These are phyloP conservation scores for Notodonta ziczac DNA, from an alignment of 2,888 invertebrate genomes.

Conservation along the genomic window DNA sequence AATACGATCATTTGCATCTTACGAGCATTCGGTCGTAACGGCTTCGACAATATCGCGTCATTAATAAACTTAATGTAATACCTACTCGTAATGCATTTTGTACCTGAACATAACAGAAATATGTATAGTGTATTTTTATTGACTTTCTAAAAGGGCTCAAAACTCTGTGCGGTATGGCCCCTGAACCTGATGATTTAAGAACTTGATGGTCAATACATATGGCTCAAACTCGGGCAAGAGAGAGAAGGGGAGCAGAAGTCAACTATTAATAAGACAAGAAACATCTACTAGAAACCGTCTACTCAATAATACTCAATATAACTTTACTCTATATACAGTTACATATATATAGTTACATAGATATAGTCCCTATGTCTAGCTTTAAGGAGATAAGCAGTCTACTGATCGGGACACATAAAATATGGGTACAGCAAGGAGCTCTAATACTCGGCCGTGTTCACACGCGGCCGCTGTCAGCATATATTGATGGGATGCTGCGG, in stretches of 20 bases:
- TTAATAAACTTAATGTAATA: conserved; percentile 16
- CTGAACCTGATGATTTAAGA: no score
- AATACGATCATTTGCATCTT: conserved; percentile 24
- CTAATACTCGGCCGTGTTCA: conserved; percentile 59
- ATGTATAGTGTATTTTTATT: no score
- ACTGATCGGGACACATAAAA: conserved; percentile 8
- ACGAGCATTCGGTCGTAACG: conserved; percentile 28
- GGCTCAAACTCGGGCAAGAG: no score
- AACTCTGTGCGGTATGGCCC: no score
- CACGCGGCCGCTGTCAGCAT: conserved; percentile 57
- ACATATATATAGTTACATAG: neutral
- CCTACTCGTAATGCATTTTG: no score
- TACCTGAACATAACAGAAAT: no score
- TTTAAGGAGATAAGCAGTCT: conserved; percentile 1
- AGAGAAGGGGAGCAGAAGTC: no score
- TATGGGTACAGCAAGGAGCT: conserved; percentile 18
- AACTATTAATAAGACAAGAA: no score
- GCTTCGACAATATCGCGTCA: conserved; percentile 29
- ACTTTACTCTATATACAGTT: neutral
- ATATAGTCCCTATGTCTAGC: neutral
- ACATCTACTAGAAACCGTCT: neutral
- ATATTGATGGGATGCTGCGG: conserved; percentile 54
- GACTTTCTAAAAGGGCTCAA: no score
- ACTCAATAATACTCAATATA: neutral
- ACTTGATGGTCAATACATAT: no score